Conservation (phyloP, 2,113 vertebrate genomes). For the Ceyx cyanopectus region DNA sequence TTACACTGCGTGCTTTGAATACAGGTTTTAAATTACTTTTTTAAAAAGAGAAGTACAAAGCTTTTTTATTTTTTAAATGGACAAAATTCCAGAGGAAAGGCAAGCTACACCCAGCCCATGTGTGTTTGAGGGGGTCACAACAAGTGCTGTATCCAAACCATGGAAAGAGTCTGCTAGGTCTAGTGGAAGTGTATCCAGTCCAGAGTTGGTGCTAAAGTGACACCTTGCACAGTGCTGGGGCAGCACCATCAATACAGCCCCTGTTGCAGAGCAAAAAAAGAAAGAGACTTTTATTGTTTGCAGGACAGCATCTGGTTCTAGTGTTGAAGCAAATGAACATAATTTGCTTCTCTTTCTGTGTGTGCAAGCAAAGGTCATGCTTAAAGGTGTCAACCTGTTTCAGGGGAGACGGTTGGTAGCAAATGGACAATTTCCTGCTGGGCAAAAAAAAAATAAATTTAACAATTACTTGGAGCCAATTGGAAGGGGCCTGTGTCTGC, state of each 20-base stretch:
- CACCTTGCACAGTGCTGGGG: neutral
- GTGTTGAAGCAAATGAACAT: neutral
- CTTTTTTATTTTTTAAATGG: neutral
- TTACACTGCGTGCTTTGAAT: conserved; percentile 80
- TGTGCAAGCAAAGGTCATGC: rapidly evolving
- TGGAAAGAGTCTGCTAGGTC: neutral
- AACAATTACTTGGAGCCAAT: neutral
- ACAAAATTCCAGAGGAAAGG: conserved; percentile 45
- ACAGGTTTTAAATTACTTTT: conserved; percentile 81
- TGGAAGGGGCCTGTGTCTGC: neutral
- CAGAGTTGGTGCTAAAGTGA: neutral
- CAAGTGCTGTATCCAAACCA: neutral
- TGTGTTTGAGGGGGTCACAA: neutral
- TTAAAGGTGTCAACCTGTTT: neutral
- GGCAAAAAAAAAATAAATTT: neutral
- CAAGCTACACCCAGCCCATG: neutral
- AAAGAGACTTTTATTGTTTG: neutral
- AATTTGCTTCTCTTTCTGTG: neutral
- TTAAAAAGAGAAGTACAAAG: conserved; percentile 64
- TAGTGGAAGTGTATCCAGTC: neutral
- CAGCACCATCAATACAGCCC: neutral
- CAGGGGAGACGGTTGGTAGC: neutral
- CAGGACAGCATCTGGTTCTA: neutral
- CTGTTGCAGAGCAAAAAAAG: neutral
- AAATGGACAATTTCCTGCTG: neutral